A percentile compares a stretch with the other conserved stretches of the same genome.
phyloP scores from a whole-genome alignment of 2,797 vertebrate genomes.

The Crax fasciolata region DNA sequence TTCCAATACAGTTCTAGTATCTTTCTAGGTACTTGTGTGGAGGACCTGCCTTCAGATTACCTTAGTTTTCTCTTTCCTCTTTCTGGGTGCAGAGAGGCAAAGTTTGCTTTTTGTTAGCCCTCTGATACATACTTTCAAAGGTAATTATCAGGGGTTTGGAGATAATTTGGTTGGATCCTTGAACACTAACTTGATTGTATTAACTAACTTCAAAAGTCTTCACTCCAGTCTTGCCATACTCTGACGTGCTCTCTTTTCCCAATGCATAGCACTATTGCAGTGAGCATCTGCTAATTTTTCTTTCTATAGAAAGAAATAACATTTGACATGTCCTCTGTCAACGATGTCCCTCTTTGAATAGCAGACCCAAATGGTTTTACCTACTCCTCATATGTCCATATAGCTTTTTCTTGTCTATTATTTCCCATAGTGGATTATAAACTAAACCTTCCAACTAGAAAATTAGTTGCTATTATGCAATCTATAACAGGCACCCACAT shows the following conservation, averaged over 20 bases:
- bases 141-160: neutral
- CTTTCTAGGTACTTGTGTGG: accelerated
- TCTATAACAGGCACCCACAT: neutral
- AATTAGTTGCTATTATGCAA: neutral
- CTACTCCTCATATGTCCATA: neutral
- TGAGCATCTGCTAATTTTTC: neutral
- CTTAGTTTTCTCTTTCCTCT: neutral
- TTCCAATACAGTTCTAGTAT: neutral
- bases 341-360: neutral
- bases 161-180: neutral
- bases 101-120: neutral
- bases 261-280: neutral
- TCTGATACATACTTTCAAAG: neutral
- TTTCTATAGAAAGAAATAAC: neutral
- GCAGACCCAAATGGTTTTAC: neutral
- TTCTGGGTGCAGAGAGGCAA: neutral
- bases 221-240: neutral
- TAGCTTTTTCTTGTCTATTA: neutral
- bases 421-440: neutral
- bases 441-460: neutral
- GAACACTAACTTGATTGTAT: neutral
- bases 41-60: neutral
- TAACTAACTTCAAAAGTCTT: neutral
- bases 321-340: neutral
- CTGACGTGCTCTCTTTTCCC: neutral